A percentile compares a stretch with the other conserved stretches of the same genome.
Evolutionary conservation across 2,113 vertebrate genomes (phyloP).

Genomic region (Ascaphus truei): DNA sequence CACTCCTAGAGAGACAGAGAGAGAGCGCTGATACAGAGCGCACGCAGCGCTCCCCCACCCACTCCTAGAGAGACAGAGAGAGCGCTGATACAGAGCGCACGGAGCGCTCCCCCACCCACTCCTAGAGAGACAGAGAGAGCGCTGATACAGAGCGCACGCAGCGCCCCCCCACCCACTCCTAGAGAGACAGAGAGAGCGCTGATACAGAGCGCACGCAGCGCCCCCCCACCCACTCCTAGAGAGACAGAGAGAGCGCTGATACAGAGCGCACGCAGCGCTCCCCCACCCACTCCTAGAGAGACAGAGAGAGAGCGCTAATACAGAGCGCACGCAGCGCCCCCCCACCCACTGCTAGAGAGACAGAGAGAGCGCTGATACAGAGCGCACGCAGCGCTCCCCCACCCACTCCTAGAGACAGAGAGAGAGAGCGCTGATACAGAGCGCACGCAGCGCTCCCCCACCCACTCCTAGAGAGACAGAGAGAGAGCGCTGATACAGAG

Average conservation of each 20-base stretch:
- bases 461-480: slow-evolving; percentile 81
- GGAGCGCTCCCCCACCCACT: slow-evolving; percentile 97
- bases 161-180: slow-evolving; percentile 98
- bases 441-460: slow-evolving; percentile 94
- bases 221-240: slow-evolving; percentile 96
- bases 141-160: slow-evolving; percentile 80
- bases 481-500: slow-evolving; percentile 48
- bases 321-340: slow-evolving; percentile 91
- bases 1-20: slow-evolving; percentile 73
- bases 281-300: slow-evolving; percentile 91
- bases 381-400: slow-evolving; percentile 94
- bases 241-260: background rate
- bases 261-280: slow-evolving; percentile 91
- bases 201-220: slow-evolving; percentile 84
- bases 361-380: slow-evolving; percentile 26
- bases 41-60: slow-evolving; percentile 95
- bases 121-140: slow-evolving; percentile 54
- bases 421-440: slow-evolving; percentile 45
- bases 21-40: slow-evolving; percentile 64
- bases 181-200: background rate
- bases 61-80: slow-evolving; percentile 69
- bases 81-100: slow-evolving; percentile 70
- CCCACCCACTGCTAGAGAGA: slow-evolving; percentile 90
- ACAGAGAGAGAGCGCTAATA: rapidly evolving
- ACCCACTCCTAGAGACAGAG: slow-evolving; percentile 88